Conservation (phyloP, 37 sponge, comb jelly and placozoan genomes). For the Ephydatia muelleri region DNA sequence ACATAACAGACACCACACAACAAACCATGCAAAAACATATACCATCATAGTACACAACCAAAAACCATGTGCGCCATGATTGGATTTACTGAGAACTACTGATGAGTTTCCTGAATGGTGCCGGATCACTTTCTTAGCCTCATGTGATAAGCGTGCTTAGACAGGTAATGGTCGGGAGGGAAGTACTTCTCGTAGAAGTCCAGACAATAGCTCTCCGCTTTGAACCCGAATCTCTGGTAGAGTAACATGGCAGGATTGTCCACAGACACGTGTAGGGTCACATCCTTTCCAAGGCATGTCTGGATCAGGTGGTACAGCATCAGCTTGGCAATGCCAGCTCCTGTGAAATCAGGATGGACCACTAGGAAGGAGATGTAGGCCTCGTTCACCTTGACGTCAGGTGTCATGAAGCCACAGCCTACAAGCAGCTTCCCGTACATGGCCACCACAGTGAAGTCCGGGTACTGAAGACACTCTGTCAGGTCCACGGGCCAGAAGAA, state of each 20-base stretch:
- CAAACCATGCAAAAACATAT: neutral
- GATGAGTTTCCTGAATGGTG: neutral
- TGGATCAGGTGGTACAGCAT: constrained; percentile 89
- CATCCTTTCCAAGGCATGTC: constrained; percentile 85
- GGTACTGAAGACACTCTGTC: constrained; percentile 79
- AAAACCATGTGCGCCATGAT: neutral
- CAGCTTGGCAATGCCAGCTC: constrained; percentile 69
- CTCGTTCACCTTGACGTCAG: constrained; percentile 80
- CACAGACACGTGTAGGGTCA: constrained; percentile 84
- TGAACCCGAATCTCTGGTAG: constrained; percentile 91
- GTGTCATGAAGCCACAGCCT: constrained; percentile 90
- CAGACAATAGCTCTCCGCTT: constrained; percentile 68
- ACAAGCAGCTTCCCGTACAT: constrained; percentile 75
- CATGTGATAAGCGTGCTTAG: constrained; percentile 83
- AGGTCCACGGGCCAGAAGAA: constrained; percentile 89
- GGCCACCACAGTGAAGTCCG: constrained; percentile 86
- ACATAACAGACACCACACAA: too few species aligned
- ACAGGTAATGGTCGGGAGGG: constrained; percentile 55
- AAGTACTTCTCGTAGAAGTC: constrained; percentile 85
- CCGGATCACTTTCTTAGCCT: constrained; percentile 52
- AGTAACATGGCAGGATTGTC: constrained; percentile 83
- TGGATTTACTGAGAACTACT: neutral
- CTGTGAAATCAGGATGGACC: constrained; percentile 87
- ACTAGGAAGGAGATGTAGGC: constrained; percentile 88
- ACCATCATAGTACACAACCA: neutral